A percentile compares a stretch with the other conserved stretches of the same genome.
These are phyloP conservation scores for Cyclophora punctaria DNA, from an alignment of 2,888 invertebrate genomes.

Conservation along the genomic window DNA sequence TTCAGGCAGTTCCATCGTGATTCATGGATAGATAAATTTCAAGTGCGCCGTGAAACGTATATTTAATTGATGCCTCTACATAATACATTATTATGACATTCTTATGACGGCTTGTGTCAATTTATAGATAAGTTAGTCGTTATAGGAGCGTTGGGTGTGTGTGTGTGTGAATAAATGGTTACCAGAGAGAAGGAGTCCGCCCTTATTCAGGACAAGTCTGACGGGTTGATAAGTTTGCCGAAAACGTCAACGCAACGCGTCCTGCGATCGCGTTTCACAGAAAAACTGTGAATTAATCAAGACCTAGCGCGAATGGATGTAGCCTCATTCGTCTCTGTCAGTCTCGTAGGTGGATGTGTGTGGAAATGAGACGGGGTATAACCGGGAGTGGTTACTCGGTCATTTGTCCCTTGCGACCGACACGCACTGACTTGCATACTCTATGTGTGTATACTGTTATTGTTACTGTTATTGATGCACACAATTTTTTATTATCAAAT, in stretches of 20 bases:
- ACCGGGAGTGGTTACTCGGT: constrained; percentile 61
- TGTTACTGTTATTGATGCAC: constrained; percentile 31
- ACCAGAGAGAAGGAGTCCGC: constrained; percentile 17
- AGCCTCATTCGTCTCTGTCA: constrained; percentile 56
- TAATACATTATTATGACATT: constrained; percentile 58
- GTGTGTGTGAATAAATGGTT: constrained; percentile 22
- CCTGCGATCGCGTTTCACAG: constrained; percentile 54
- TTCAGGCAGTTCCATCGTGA: constrained; percentile 62
- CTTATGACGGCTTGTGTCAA: constrained; percentile 33
- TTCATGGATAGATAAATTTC: constrained; percentile 69
- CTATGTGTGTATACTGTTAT: constrained; percentile 34
- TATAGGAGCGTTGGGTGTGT: constrained; percentile 7
- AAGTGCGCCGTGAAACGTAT: constrained; percentile 58
- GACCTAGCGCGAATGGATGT: constrained; percentile 54
- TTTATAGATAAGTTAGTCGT: constrained; percentile 23
- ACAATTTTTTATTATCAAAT: constrained; percentile 15
- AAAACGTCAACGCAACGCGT: constrained; percentile 53
- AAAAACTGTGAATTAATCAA: constrained; percentile 70
- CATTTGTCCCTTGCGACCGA: constrained; percentile 57
- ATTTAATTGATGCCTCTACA: constrained; percentile 59
- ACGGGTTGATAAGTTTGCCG: constrained; percentile 51
- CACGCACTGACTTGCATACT: constrained; percentile 46
- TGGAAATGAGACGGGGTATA: constrained; percentile 46
- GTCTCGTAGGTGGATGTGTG: constrained; percentile 33
- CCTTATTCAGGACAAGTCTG: constrained; percentile 31